These are phyloP conservation scores for Neogale vison DNA, from an alignment of 2,113 vertebrate genomes.

Conservation along the genomic window DNA sequence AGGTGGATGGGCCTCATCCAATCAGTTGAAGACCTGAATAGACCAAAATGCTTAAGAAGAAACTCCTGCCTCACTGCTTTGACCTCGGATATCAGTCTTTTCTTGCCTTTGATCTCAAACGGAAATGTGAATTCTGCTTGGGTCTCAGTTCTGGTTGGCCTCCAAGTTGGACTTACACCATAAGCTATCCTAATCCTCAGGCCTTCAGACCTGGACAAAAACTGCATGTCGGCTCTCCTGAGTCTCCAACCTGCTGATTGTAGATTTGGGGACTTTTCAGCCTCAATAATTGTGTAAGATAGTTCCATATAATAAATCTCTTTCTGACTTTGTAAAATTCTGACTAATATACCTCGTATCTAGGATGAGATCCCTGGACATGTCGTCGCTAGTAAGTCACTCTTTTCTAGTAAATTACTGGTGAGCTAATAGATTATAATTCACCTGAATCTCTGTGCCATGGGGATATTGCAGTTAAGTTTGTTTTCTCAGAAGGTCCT, in stretches of 20 bases:
- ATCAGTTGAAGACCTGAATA: background rate
- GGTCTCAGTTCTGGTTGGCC: background rate
- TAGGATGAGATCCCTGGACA: background rate
- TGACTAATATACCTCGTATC: background rate
- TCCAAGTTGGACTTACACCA: background rate
- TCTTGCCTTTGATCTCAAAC: background rate
- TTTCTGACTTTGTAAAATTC: background rate
- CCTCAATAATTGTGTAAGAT: background rate
- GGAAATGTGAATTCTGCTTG: background rate
- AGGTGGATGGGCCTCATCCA: background rate
- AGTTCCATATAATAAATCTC: background rate
- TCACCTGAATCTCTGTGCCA: background rate
- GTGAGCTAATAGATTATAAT: background rate
- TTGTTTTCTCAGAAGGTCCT: slow-evolving; percentile 1
- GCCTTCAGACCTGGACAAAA: background rate
- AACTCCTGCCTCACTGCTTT: background rate
- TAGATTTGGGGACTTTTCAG: background rate
- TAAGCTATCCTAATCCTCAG: background rate
- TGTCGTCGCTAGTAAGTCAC: background rate
- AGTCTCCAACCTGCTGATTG: background rate
- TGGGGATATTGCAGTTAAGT: background rate
- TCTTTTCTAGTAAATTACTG: background rate
- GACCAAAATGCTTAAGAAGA: background rate
- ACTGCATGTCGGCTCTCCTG: background rate
- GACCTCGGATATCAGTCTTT: background rate